Base-by-base conservation (phyloP, 2,888 invertebrate genomes). In the Adelognathus sp. region DNA sequence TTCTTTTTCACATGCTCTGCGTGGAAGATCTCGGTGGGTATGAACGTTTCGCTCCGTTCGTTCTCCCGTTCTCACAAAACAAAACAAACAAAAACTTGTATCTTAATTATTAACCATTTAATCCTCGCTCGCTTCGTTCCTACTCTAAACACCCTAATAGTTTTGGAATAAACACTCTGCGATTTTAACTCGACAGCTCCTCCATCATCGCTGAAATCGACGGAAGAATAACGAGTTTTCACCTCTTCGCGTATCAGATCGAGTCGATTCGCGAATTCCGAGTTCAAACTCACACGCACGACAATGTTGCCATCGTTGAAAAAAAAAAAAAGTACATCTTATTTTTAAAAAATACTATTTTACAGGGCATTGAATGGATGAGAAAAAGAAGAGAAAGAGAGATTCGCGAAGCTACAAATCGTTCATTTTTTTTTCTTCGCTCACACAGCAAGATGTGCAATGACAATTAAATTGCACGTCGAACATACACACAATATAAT, bases 341-440 rank as follows among this genome's bases (percentile, higher is more conserved):
- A 31, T 21, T 66, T 64, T 61, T 41, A 79, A 79, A 46, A 79
- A 79, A 79, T 79, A 79, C 79, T 79, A 79, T 79, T 72, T 79
- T 79, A 79, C 79, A 79, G 66, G 67, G 60, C n/a, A n/a, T n/a
- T n/a, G n/a, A n/a, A n/a, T n/a, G 3, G 9, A 39, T 2, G 39
- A 39, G 3, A 39, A 5, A 39, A 18, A 58, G 31, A 29, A 76
- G 63, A 67, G 60, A 60, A n/a, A 63, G 21, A 73, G 41, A 67
- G 41, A 58, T 31, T 39, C 63, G 24, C 31, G 50, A 63, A 63
- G 64, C 72, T 56, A 67, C 31, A 60, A 9, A 33, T 64, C 50
- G 44, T 46, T n/a, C 3, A n/a, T 52, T 41, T 16, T 36, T 3
- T 50, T 31, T 50, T n/a, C 31, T 44, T 56, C 60, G 27, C 41